Conservation (phyloP, 2,113 vertebrate species). For the Vanacampus margaritifer region DNA sequence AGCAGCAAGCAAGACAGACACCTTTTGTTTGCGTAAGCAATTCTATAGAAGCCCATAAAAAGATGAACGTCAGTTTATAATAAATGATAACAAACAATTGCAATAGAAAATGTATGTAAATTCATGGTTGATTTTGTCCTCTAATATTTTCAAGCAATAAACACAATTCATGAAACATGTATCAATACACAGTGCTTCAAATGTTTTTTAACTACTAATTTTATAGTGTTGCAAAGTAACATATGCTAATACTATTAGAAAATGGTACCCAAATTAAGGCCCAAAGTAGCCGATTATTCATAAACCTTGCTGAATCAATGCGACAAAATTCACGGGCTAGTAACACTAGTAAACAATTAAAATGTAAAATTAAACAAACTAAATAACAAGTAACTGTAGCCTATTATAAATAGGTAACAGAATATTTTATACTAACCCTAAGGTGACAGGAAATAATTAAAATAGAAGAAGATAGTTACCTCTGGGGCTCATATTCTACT, state of each 20-base stretch:
- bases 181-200: too few relatives aligned
- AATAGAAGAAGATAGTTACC: too few relatives aligned
- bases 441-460: too few relatives aligned
- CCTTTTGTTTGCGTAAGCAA: background rate
- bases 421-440: too few relatives aligned
- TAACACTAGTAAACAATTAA: background rate
- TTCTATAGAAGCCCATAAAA: background rate
- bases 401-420: too few relatives aligned
- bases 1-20: background rate
- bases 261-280: background rate
- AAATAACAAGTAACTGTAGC: background rate
- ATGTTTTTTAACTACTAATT: too few relatives aligned
- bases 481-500: background rate
- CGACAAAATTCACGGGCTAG: background rate
- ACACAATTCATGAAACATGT: background rate
- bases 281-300: background rate
- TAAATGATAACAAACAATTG: too few relatives aligned
- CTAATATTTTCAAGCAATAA: constrained; percentile 3
- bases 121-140: background rate
- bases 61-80: background rate
- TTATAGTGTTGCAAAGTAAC: too few relatives aligned
- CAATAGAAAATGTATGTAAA: too few relatives aligned
- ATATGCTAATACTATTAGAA: background rate
- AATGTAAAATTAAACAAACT: background rate
- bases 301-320: background rate